A percentile compares a stretch with the other conserved stretches of the same genome.
Evolutionary conservation across 2,888 invertebrate genomes (phyloP).

Genomic region (Eupithecia pulchellata): DNA sequence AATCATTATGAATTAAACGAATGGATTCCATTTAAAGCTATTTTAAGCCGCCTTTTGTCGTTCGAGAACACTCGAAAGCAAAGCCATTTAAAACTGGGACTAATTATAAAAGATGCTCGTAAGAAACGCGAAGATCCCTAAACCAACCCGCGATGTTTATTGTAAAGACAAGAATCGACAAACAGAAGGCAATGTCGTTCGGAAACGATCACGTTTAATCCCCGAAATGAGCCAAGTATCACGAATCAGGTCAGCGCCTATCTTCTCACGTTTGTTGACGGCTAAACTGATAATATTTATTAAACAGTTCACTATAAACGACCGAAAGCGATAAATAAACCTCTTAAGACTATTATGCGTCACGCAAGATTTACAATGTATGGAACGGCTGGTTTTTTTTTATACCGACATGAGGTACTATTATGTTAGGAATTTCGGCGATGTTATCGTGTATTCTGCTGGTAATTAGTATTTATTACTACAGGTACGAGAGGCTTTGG

Average conservation of each 20-base stretch:
- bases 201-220: conserved; percentile 80
- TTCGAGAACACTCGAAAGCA: conserved; percentile 72
- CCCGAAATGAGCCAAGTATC: conserved; percentile 81
- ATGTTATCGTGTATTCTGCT: conserved; percentile 82
- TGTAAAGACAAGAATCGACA: conserved; percentile 75
- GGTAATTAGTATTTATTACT: conserved; percentile 84
- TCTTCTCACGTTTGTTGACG: conserved; percentile 85
- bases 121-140: conserved; percentile 60
- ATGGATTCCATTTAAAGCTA: conserved; percentile 65
- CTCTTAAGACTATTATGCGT: conserved; percentile 78
- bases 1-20: conserved; percentile 70
- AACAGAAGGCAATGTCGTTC: conserved; percentile 74
- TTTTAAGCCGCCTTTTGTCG: conserved; percentile 74
- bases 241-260: conserved; percentile 83
- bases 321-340: conserved; percentile 78
- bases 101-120: conserved; percentile 76
- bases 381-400: conserved; percentile 70
- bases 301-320: conserved; percentile 80
- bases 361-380: conserved; percentile 81
- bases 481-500: conserved; percentile 66
- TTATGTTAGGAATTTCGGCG: conserved; percentile 74
- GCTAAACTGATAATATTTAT: conserved; percentile 84
- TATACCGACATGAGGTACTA: conserved; percentile 59
- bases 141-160: conserved; percentile 73
- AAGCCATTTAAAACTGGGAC: conserved; percentile 70